A percentile compares a stretch with the other conserved stretches of the same genome.
phyloP scores from a whole-genome alignment of 2,797 vertebrate species.

The Halcyon chelicuti region DNA sequence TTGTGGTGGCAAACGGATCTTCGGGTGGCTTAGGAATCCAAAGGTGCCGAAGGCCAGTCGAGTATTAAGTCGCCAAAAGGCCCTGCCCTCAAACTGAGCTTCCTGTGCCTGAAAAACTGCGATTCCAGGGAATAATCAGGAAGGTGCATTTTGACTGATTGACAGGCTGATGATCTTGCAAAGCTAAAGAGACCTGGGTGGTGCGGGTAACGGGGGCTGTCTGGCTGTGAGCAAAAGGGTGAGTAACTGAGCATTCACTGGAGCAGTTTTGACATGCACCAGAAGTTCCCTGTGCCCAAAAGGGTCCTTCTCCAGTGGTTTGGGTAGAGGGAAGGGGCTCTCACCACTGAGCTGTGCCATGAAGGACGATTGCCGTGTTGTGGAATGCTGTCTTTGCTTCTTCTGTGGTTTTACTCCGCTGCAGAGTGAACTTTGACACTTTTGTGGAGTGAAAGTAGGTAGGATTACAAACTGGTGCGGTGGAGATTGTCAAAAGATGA shows the following conservation, averaged over 20 bases:
- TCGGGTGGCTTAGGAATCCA: background rate
- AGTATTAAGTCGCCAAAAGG: background rate
- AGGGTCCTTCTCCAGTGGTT: background rate
- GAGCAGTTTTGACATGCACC: background rate
- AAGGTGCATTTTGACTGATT: background rate
- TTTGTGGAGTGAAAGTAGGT: background rate
- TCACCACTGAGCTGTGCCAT: fast-evolving
- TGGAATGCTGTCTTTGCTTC: background rate
- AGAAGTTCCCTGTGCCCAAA: background rate
- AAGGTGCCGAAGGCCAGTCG: background rate
- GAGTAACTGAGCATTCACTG: background rate
- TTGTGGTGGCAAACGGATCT: background rate
- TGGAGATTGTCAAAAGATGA: background rate
- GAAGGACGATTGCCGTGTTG: background rate
- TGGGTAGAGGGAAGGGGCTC: background rate
- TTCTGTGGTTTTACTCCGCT: background rate
- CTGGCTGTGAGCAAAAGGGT: background rate
- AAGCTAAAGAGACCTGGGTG: background rate
- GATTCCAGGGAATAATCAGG: background rate
- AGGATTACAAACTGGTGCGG: background rate
- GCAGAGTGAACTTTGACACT: background rate
- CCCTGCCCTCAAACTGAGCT: background rate
- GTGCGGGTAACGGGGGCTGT: background rate
- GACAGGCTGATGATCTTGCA: background rate
- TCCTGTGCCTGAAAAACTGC: background rate